Conservation (phyloP, 2,113 vertebrate species). For the Rostratula benghalensis region DNA sequence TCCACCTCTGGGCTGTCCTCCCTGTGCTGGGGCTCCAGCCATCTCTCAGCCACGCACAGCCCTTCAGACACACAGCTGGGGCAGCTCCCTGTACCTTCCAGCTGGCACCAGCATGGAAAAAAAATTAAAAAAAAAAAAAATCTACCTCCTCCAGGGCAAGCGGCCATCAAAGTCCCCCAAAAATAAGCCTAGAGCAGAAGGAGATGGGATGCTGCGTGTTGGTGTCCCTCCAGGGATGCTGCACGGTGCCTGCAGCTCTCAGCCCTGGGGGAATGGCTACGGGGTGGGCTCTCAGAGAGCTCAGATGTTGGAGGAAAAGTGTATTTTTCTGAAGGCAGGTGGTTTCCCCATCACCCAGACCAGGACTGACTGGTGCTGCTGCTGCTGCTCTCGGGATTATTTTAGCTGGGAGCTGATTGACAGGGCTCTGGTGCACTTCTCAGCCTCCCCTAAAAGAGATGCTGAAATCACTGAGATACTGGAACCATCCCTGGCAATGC, state of each 20-base stretch:
- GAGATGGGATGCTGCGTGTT: fast-evolving
- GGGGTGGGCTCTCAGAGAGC: neutral
- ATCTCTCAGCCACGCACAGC: neutral
- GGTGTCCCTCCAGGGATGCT: neutral
- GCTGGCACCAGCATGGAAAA: neutral
- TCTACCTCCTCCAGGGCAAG: neutral
- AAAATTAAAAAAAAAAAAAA: neutral
- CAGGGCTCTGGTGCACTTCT: neutral
- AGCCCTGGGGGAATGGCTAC: fast-evolving
- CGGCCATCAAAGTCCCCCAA: neutral
- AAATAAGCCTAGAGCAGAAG: neutral
- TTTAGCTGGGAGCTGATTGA: neutral
- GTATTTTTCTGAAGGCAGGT: neutral
- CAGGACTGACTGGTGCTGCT: neutral
- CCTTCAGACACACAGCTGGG: neutral
- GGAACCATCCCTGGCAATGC: neutral
- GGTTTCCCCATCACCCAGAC: neutral
- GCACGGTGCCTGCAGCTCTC: fast-evolving
- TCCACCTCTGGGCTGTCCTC: neutral
- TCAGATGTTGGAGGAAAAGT: fast-evolving
- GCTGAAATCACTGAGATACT: neutral
- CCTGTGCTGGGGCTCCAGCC: neutral
- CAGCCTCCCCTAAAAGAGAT: neutral
- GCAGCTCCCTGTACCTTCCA: neutral
- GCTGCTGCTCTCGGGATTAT: neutral